Conservation (phyloP, 2,113 vertebrate genomes). For the Anolis sagrei region DNA sequence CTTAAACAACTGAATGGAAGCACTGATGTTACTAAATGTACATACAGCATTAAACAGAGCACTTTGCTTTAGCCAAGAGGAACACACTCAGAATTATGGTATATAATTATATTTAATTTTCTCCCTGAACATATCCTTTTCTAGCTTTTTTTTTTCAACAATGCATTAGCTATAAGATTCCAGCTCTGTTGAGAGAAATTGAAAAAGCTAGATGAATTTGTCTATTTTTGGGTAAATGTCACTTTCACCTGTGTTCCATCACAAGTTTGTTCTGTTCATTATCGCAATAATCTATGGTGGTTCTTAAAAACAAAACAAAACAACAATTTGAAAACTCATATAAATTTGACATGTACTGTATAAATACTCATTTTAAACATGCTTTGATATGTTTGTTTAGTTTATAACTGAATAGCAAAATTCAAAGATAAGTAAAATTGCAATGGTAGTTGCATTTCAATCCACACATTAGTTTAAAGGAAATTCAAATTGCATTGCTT, state of each 20-base stretch:
- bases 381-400: background rate
- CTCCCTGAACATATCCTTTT: background rate
- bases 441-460: background rate
- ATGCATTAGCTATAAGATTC: background rate
- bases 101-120: constrained; percentile 10
- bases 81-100: constrained; percentile 9
- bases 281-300: background rate
- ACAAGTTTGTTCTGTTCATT: background rate
- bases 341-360: background rate
- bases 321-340: background rate
- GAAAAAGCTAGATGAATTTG: background rate
- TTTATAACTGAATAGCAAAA: background rate
- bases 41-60: background rate
- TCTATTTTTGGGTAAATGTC: background rate
- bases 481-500: background rate
- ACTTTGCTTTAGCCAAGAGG: constrained; percentile 9
- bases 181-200: constrained; percentile 14
- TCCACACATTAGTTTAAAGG: background rate
- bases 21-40: constrained; percentile 20
- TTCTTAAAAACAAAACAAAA: background rate
- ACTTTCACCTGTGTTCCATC: background rate
- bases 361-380: background rate
- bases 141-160: background rate
- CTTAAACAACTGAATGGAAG: constrained; percentile 40
- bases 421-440: background rate